These are phyloP conservation scores for Meda fulgida DNA, from an alignment of 2,797 vertebrate genomes.

Conservation along the genomic window DNA sequence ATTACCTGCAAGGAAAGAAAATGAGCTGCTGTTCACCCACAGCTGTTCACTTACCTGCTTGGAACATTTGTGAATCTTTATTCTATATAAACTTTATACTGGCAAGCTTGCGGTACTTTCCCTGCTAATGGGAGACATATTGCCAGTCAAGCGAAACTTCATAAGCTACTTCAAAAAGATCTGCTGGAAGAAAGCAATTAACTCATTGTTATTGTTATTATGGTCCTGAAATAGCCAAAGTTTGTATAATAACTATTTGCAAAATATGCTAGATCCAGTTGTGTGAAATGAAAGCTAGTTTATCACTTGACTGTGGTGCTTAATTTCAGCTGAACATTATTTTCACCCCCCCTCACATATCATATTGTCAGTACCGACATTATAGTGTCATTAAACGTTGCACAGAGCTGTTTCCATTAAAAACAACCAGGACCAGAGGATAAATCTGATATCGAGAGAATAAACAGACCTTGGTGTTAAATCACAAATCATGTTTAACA, in stretches of 20 bases:
- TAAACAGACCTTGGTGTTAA: conserved; percentile 41
- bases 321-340: conserved; percentile 12
- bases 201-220: conserved; percentile 29
- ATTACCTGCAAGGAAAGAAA: neutral
- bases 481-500: conserved; percentile 38
- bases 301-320: neutral
- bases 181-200: conserved; percentile 43
- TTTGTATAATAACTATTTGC: conserved; percentile 19
- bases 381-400: conserved; percentile 34
- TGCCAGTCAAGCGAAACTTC: conserved; percentile 26
- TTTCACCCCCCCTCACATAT: conserved; percentile 8
- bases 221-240: conserved; percentile 18
- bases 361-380: conserved; percentile 39
- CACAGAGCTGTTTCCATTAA: conserved; percentile 26
- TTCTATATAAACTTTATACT: conserved; percentile 30
- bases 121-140: conserved; percentile 16
- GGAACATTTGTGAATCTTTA: conserved; percentile 19
- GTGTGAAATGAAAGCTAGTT: conserved; percentile 22
- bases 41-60: conserved; percentile 14
- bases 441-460: conserved; percentile 26
- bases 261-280: neutral
- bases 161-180: conserved; percentile 43
- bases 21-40: neutral
- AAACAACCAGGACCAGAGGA: conserved; percentile 33
- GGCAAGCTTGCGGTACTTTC: conserved; percentile 29